Evolutionary conservation across 2,113 vertebrate species (phyloP).

Genomic region (Beaufortia kweichowensis): DNA sequence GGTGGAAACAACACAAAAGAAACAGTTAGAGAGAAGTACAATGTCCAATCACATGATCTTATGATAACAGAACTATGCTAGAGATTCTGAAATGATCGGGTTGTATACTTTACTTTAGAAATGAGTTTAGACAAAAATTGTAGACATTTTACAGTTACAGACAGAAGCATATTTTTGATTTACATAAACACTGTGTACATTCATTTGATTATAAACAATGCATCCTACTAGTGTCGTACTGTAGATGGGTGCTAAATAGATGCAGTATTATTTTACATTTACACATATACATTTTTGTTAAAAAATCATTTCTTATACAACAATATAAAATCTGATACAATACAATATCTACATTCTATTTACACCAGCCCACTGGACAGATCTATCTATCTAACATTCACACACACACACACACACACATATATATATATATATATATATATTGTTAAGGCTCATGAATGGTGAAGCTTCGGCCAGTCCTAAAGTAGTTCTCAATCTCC

Average conservation of each 20-base stretch:
- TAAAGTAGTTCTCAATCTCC: slow-evolving; percentile 92
- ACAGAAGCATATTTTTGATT: not conserved
- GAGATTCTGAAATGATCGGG: no score
- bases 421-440: not conserved
- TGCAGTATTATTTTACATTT: not conserved
- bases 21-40: slow-evolving; percentile 6
- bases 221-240: not conserved
- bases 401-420: not conserved
- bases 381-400: not conserved
- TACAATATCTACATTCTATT: not conserved
- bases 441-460: slow-evolving; percentile 55
- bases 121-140: no score
- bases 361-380: not conserved
- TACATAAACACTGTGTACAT: not conserved
- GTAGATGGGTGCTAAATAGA: not conserved
- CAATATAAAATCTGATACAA: no score
- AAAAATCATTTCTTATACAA: no score
- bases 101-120: no score
- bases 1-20: not conserved
- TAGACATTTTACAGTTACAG: no score
- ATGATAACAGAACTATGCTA: not conserved
- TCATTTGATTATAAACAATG: not conserved
- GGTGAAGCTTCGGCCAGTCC: slow-evolving; percentile 73
- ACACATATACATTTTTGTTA: not conserved
- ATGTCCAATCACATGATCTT: not conserved